phyloP scores from a whole-genome alignment of 2,797 vertebrate species.

The Leucoraja ocellata region DNA sequence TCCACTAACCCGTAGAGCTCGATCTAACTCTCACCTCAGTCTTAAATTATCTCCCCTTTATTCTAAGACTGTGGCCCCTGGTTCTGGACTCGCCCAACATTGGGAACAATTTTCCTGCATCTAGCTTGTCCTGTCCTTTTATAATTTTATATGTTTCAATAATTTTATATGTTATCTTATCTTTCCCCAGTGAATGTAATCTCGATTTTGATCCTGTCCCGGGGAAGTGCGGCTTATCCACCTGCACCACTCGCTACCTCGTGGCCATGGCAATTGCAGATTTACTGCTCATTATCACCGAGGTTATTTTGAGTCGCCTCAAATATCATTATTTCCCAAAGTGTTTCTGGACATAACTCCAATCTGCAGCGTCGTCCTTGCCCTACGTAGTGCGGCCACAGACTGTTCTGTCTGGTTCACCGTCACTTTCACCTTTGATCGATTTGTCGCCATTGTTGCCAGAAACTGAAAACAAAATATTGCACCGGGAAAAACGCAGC shows the following conservation, averaged over 20 bases:
- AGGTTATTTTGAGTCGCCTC: not conserved
- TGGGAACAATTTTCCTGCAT: too few species aligned
- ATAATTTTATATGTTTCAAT: too few species aligned
- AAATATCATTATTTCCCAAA: not conserved
- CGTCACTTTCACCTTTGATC: not conserved
- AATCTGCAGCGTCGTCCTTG: not conserved
- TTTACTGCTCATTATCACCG: not conserved
- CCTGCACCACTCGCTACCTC: too few species aligned
- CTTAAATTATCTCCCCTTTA: too few species aligned
- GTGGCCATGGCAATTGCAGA: not conserved
- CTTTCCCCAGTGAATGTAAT: not conserved
- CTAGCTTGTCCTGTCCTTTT: too few species aligned
- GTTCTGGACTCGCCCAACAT: too few species aligned
- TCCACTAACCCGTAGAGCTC: too few species aligned
- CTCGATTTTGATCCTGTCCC: not conserved
- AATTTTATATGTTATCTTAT: too few species aligned
- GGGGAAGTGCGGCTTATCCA: too few species aligned
- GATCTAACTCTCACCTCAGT: too few species aligned
- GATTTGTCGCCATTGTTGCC: not conserved
- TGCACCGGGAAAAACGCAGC: too few species aligned
- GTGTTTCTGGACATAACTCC: not conserved
- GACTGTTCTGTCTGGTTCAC: not conserved
- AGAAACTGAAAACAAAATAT: not conserved
- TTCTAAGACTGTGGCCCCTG: too few species aligned
- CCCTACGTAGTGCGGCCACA: not conserved